These are phyloP conservation scores for Cebidichthys violaceus DNA, from an alignment of 2,113 vertebrate species.

Conservation along the genomic window DNA sequence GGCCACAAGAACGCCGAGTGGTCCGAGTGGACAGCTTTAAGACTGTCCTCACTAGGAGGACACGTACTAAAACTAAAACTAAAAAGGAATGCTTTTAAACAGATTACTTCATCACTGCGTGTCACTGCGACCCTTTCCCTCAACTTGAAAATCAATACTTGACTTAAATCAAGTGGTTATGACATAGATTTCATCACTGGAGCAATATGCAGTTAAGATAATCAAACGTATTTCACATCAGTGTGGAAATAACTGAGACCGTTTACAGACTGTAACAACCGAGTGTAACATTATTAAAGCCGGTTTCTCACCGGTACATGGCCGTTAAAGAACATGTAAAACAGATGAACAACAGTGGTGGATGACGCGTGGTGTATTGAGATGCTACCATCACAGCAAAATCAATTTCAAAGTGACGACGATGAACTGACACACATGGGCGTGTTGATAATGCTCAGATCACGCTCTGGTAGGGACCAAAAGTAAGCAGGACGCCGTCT, in stretches of 20 bases:
- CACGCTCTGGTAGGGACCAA: no score
- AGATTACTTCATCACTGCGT: not conserved
- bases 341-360: no score
- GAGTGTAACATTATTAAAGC: no score
- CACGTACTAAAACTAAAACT: not conserved
- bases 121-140: not conserved
- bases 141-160: not conserved
- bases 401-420: no score
- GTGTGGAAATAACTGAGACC: not conserved
- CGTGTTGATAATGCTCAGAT: no score
- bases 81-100: not conserved
- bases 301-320: no score
- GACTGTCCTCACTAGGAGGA: not conserved
- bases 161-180: not conserved
- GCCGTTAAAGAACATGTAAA: no score
- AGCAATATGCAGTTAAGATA: not conserved
- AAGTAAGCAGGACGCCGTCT: no score
- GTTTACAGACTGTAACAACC: no score
- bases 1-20: conserved; percentile 1
- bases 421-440: no score
- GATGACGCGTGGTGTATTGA: no score
- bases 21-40: not conserved
- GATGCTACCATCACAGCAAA: no score
- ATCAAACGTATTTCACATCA: not conserved
- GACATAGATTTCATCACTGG: not conserved